Conservation (phyloP, 2,113 vertebrate genomes). For the Galemys pyrenaicus region DNA sequence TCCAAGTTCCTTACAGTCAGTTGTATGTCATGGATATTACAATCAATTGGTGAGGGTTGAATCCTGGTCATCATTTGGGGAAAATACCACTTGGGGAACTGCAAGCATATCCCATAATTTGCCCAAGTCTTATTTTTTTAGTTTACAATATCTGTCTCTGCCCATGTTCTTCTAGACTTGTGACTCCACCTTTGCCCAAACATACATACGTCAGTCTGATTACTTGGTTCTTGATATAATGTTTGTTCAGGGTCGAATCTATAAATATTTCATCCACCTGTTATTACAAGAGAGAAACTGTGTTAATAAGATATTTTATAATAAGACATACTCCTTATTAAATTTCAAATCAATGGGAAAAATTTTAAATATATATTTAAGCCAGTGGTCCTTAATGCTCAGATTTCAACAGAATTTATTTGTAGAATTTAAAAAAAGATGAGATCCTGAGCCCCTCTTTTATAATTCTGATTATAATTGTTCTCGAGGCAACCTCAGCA, state of each 20-base stretch:
- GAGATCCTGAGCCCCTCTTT: neutral
- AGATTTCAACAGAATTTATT: neutral
- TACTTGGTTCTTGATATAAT: slow-evolving; percentile 67
- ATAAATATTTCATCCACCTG: slow-evolving; percentile 77
- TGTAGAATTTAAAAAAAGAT: neutral
- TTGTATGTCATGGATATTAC: too few species aligned
- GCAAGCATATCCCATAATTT: neutral
- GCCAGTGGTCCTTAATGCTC: neutral
- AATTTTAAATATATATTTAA: slow-evolving; percentile 12
- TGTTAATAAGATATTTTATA: slow-evolving; percentile 47
- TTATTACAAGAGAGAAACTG: slow-evolving; percentile 26
- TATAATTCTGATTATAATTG: slow-evolving; percentile 7
- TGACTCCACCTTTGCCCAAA: neutral
- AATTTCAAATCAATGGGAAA: slow-evolving; percentile 38
- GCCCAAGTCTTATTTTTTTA: neutral
- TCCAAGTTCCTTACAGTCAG: neutral
- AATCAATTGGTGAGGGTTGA: neutral
- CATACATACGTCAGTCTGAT: slow-evolving; percentile 73
- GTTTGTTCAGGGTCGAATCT: slow-evolving; percentile 58
- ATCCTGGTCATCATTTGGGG: neutral
- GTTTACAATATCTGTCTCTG: neutral
- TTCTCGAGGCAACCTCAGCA: neutral
- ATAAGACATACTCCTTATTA: neutral
- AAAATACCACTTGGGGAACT: neutral
- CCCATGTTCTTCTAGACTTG: neutral